Evolutionary conservation across 1,140 invertebrate genomes (phyloP).

Genomic region (Mylabris phalerata): DNA sequence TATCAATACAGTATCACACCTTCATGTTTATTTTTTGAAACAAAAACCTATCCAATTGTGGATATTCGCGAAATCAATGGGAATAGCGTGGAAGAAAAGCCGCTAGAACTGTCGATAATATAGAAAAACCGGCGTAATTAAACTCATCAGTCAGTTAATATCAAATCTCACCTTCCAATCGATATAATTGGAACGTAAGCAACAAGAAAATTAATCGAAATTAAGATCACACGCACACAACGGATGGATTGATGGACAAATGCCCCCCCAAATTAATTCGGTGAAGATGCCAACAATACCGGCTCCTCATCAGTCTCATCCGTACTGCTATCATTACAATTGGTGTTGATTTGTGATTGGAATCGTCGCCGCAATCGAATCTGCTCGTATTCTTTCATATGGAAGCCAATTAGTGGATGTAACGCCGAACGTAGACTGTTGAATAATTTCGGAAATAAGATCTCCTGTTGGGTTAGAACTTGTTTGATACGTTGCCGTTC

Average conservation of each 20-base stretch:
- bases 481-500: constrained; percentile 64
- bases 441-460: constrained; percentile 65
- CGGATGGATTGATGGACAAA: too few species aligned
- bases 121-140: too few species aligned
- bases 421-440: constrained; percentile 61
- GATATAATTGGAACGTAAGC: constrained; percentile 9
- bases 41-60: neutral
- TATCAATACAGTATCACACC: constrained; percentile 21
- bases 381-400: constrained; percentile 44
- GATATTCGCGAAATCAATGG: too few species aligned
- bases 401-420: constrained; percentile 60
- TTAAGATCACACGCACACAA: too few species aligned
- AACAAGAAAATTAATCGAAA: too few species aligned
- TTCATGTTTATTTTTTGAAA: neutral
- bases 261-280: too few species aligned
- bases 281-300: constrained; percentile 12
- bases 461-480: constrained; percentile 65
- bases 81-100: too few species aligned
- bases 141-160: constrained; percentile 15
- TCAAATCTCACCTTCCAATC: constrained; percentile 14
- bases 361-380: constrained; percentile 24
- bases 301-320: constrained; percentile 37
- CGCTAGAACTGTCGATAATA: too few species aligned
- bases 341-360: constrained; percentile 19
- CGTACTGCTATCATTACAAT: constrained; percentile 7